Conservation (phyloP, 2,797 vertebrate genomes). For the Pangasius mekongensis region DNA sequence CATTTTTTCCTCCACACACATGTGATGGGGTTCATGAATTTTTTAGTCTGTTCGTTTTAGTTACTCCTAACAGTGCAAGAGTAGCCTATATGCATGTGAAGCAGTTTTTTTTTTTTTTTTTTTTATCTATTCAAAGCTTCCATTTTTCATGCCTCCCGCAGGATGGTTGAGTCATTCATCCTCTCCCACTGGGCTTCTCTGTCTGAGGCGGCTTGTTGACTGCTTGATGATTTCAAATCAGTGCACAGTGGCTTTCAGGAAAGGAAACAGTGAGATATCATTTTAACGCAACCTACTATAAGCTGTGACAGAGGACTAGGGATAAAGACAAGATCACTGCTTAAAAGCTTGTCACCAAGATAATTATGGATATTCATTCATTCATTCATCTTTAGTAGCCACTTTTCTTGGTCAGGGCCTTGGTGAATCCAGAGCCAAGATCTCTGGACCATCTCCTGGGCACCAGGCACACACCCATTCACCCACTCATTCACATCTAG, state of each 20-base stretch:
- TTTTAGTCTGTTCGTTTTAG: slow-evolving; percentile 71
- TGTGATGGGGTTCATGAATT: slow-evolving; percentile 73
- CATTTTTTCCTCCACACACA: slow-evolving; percentile 65
- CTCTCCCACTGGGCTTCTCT: slow-evolving; percentile 34
- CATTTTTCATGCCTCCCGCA: slow-evolving; percentile 54
- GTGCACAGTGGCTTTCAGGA: slow-evolving; percentile 37
- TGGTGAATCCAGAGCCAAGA: background rate
- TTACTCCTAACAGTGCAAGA: slow-evolving; percentile 36
- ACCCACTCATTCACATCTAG: background rate
- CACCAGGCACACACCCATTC: background rate
- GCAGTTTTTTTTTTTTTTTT: background rate
- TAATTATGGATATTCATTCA: background rate
- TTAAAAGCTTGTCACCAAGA: slow-evolving; percentile 4
- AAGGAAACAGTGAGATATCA: slow-evolving; percentile 20
- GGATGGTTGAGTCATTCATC: slow-evolving; percentile 50
- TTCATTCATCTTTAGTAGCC: background rate
- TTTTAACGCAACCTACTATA: slow-evolving; percentile 1
- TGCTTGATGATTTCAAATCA: slow-evolving; percentile 49
- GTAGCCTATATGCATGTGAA: slow-evolving; percentile 23
- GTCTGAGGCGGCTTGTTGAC: slow-evolving; percentile 43
- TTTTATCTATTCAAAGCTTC: slow-evolving; percentile 53
- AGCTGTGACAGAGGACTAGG: background rate
- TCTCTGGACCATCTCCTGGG: too few relatives aligned
- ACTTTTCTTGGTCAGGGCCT: background rate
- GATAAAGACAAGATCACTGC: background rate